phyloP scores from a whole-genome alignment of 2,888 invertebrate species.

The Scaptomyza parva region DNA sequence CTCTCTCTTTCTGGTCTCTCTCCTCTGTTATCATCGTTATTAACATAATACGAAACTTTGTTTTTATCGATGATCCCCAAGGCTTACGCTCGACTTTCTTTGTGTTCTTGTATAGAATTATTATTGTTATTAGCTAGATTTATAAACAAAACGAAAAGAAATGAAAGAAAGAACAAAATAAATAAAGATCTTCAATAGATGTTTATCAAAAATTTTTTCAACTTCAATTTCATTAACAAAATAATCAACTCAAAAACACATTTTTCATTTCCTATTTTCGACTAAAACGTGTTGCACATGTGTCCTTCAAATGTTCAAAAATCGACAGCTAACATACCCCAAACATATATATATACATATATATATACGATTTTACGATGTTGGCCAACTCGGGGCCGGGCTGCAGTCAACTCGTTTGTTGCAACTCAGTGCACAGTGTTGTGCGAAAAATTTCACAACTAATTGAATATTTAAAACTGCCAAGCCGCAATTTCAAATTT shows the following conservation, averaged over 20 bases:
- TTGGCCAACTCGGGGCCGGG: neutral
- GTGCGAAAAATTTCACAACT: slow-evolving; percentile 80
- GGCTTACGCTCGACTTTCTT: slow-evolving; percentile 25
- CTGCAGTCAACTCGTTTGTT: slow-evolving; percentile 45
- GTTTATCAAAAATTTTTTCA: neutral
- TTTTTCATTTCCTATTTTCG: neutral
- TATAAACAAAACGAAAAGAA: neutral
- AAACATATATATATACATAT: neutral
- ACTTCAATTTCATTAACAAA: neutral
- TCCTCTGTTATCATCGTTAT: slow-evolving; percentile 40
- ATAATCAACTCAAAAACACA: slow-evolving; percentile 1
- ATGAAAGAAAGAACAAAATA: neutral
- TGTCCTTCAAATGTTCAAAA: slow-evolving; percentile 44
- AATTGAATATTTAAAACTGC: slow-evolving; percentile 83
- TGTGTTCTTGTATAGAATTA: slow-evolving; percentile 24
- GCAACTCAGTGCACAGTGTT: slow-evolving; percentile 34
- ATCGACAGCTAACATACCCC: slow-evolving; percentile 60
- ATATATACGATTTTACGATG: neutral
- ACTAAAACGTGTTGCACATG: slow-evolving; percentile 37
- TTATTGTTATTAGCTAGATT: slow-evolving; percentile 1
- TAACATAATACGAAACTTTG: slow-evolving; percentile 49
- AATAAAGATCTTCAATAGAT: too few species aligned
- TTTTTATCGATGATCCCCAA: slow-evolving; percentile 33
- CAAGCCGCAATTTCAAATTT: slow-evolving; percentile 83
- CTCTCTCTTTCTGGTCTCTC: too few species aligned